Conservation (phyloP, 2,888 invertebrate species). For the Rhimphoctona megacephalus region DNA sequence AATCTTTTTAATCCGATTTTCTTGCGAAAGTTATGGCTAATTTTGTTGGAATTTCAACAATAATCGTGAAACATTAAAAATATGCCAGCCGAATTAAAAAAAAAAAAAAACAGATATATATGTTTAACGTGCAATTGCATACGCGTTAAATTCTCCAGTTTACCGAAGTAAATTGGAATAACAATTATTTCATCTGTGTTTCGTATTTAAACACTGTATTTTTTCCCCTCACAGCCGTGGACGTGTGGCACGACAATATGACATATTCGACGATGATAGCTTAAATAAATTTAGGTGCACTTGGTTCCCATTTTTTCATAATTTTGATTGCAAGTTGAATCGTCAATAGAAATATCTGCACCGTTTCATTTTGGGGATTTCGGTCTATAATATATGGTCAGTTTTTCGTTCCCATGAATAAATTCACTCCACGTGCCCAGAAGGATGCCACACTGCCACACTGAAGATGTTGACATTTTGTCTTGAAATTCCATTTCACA, state of each 20-base stretch:
- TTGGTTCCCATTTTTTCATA: constrained; percentile 8
- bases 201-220: constrained; percentile 18
- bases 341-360: background rate
- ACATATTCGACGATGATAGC: constrained; percentile 68
- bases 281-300: constrained; percentile 7
- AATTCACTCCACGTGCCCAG: background rate
- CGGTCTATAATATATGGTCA: background rate
- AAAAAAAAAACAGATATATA: too few relatives aligned
- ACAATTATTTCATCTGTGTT: background rate
- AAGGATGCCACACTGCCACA: background rate
- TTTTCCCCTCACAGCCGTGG: constrained; percentile 62
- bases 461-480: constrained; percentile 21
- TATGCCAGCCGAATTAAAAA: too few relatives aligned
- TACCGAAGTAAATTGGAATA: background rate
- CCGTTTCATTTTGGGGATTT: constrained; percentile 5
- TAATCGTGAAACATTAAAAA: too few relatives aligned
- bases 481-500: background rate
- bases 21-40: too few relatives aligned
- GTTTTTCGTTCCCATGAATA: background rate
- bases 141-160: too few relatives aligned
- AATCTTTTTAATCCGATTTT: too few relatives aligned
- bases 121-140: too few relatives aligned
- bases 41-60: too few relatives aligned
- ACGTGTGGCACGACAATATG: constrained; percentile 62
- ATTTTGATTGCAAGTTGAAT: constrained; percentile 39